Percentiles rank a stretch among this genome's conserved stretches.
Conservation (phyloP, 2,797 vertebrate genomes). For the Argyrosomus regius region DNA sequence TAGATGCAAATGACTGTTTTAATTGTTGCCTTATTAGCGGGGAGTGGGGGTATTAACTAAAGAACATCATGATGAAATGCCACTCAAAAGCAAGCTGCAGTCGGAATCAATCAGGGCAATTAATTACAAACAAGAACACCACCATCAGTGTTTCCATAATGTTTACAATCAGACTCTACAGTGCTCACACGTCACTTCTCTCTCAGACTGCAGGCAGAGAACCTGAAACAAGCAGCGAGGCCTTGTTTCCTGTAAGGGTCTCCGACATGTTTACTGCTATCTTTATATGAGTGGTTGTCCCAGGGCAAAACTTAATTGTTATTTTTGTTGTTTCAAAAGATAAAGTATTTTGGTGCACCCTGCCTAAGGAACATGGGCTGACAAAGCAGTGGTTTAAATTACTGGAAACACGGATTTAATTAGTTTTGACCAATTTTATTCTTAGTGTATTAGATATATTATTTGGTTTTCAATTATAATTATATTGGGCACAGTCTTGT, state of each 20-base stretch:
- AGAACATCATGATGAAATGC: conserved; percentile 83
- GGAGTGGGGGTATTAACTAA: conserved; percentile 78
- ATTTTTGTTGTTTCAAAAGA: conserved; percentile 60
- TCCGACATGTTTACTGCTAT: conserved; percentile 42
- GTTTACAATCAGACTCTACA: conserved; percentile 66
- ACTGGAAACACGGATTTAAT: conserved; percentile 66
- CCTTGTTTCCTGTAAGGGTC: background rate
- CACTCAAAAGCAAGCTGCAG: conserved; percentile 75
- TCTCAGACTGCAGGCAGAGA: conserved; percentile 28
- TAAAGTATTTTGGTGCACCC: conserved; percentile 51
- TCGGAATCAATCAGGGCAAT: conserved; percentile 81
- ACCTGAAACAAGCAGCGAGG: conserved; percentile 17
- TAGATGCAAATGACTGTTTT: conserved; percentile 83
- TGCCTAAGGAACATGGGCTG: conserved; percentile 46
- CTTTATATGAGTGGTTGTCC: conserved; percentile 52
- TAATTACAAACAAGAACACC: conserved; percentile 74
- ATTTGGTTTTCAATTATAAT: conserved; percentile 65
- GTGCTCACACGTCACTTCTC: conserved; percentile 44
- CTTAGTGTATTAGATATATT: conserved; percentile 38
- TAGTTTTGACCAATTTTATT: conserved; percentile 63
- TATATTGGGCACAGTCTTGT: conserved; percentile 32
- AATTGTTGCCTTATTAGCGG: conserved; percentile 79
- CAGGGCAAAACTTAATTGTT: conserved; percentile 69
- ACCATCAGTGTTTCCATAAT: conserved; percentile 72
- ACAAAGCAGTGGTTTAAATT: conserved; percentile 52